phyloP scores from a whole-genome alignment of 2,113 vertebrate species.

The Melanostigma gelatinosum region DNA sequence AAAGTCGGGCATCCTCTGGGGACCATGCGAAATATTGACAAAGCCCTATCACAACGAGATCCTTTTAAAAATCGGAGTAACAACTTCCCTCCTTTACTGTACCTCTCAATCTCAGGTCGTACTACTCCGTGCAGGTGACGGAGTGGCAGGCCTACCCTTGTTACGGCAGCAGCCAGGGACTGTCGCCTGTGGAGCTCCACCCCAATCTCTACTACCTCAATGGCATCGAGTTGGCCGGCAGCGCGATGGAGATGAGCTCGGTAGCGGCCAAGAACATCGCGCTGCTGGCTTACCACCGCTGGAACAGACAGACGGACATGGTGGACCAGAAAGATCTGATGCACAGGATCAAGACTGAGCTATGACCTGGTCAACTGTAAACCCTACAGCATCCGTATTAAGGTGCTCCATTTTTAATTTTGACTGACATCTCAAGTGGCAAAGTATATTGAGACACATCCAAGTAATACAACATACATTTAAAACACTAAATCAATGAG shows the following conservation, averaged over 20 bases:
- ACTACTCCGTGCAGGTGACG: constrained; percentile 94
- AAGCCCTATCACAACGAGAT: background rate
- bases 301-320: constrained; percentile 93
- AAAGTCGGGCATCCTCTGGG: too few relatives aligned
- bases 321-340: constrained; percentile 97
- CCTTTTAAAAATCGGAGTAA: background rate
- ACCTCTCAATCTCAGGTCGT: constrained; percentile 79
- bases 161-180: constrained; percentile 82
- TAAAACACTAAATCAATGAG: background rate
- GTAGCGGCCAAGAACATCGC: constrained; percentile 97
- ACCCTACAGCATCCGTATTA: background rate
- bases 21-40: too few relatives aligned
- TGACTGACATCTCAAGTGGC: background rate
- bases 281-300: constrained; percentile 94
- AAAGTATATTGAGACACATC: background rate
- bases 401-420: background rate
- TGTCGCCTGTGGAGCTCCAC: constrained; percentile 90
- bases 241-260: constrained; percentile 95
- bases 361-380: constrained; percentile 79
- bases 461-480: background rate
- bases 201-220: constrained; percentile 95
- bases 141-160: constrained; percentile 92
- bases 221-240: constrained; percentile 93
- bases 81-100: background rate
- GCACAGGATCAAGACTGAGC: constrained; percentile 97